A percentile compares a stretch with the other conserved stretches of the same genome.
phyloP scores from a whole-genome alignment of 2,888 invertebrate species.

The Dryobota labecula region DNA sequence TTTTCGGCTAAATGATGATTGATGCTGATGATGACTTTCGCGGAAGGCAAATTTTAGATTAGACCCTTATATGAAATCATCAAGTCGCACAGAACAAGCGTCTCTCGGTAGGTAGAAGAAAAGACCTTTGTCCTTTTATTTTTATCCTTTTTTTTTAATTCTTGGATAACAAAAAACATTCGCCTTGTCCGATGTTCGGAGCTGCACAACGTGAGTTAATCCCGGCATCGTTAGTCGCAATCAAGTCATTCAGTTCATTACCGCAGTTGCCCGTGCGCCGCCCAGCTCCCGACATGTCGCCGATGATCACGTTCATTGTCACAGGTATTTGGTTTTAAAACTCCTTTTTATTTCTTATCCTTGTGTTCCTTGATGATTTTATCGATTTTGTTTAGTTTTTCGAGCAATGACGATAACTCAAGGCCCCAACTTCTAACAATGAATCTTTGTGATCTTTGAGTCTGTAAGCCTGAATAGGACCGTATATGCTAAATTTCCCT shows the following conservation, averaged over 20 bases:
- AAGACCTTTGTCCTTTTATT: background rate
- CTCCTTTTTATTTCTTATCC: background rate
- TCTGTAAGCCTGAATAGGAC: background rate
- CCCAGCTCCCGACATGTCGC: conserved; percentile 72
- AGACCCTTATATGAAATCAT: background rate
- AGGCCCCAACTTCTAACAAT: background rate
- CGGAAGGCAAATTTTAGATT: background rate
- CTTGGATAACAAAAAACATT: conserved; percentile 32
- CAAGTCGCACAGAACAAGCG: background rate
- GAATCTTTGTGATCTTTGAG: conserved; percentile 4
- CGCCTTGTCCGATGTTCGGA: conserved; percentile 71
- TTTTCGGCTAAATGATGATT: background rate
- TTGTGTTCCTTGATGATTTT: background rate
- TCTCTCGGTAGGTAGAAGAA: background rate
- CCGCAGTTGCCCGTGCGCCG: conserved; percentile 68
- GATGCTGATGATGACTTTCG: background rate
- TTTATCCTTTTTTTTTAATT: too few species aligned
- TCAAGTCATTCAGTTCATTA: conserved; percentile 83
- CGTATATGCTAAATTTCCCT: background rate
- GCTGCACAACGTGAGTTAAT: conserved; percentile 66
- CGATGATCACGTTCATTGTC: conserved; percentile 67
- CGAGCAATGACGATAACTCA: background rate
- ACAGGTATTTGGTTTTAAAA: conserved; percentile 72
- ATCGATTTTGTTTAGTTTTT: background rate
- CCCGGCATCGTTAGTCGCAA: conserved; percentile 74